Conservation (phyloP, 2,797 vertebrate genomes). For the Rhinichthys osculus region DNA sequence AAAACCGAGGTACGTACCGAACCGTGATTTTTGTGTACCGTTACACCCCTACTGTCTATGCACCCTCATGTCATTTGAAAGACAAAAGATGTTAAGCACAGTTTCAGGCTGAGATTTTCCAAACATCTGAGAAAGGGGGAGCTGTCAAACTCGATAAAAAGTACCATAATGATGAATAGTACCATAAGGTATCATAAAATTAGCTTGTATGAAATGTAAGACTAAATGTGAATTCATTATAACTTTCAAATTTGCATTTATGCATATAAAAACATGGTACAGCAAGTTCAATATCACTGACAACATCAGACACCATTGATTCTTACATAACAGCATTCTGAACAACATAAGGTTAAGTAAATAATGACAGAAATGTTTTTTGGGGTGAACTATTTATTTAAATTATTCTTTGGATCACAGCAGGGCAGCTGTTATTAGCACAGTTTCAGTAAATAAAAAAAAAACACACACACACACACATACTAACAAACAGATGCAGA, state of each 20-base stretch:
- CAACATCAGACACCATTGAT: neutral
- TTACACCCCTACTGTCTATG: neutral
- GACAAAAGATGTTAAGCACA: neutral
- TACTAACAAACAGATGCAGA: constrained; percentile 1
- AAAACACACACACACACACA: neutral
- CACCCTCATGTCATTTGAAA: neutral
- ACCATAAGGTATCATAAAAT: neutral
- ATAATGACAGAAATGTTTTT: constrained; percentile 2
- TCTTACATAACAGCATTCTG: neutral
- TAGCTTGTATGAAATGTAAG: neutral
- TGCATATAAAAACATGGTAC: neutral
- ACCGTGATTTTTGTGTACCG: no score
- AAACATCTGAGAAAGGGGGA: neutral
- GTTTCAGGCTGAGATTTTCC: neutral
- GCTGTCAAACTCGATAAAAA: neutral
- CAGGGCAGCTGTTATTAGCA: neutral
- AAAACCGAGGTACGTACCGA: no score
- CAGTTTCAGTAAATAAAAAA: constrained; percentile 19
- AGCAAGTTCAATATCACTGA: neutral
- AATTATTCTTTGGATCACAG: constrained; percentile 32
- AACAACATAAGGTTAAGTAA: neutral
- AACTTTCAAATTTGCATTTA: neutral
- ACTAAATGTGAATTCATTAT: neutral
- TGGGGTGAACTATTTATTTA: constrained; percentile 27
- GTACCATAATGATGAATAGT: neutral